A percentile compares a stretch with the other conserved stretches of the same genome.
These are phyloP conservation scores for Machimus rusticus DNA, from an alignment of 2,888 invertebrate genomes.

Conservation along the genomic window DNA sequence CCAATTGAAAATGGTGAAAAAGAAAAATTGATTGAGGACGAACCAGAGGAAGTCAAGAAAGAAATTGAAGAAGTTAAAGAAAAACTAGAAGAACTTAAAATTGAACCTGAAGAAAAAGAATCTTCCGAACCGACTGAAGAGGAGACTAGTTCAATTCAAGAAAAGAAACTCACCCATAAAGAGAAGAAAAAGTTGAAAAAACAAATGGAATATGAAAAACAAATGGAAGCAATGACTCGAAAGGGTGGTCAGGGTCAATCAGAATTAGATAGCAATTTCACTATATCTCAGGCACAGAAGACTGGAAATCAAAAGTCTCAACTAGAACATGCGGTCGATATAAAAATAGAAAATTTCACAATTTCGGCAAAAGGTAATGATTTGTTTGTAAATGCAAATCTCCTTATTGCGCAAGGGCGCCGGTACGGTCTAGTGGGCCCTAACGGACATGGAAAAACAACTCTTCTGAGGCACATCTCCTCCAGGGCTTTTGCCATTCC, in stretches of 20 bases:
- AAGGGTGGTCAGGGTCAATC: conserved; percentile 90
- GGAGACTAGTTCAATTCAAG: not conserved
- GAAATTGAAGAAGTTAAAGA: not conserved
- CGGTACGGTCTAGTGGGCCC: conserved; percentile 98
- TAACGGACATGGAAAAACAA: conserved; percentile 99
- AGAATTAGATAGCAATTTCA: conserved; percentile 91
- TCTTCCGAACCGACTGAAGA: conserved; percentile 42
- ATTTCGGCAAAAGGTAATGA: conserved; percentile 98
- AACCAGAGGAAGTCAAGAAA: not conserved
- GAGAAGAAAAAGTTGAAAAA: conserved; percentile 92
- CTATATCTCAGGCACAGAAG: conserved; percentile 85
- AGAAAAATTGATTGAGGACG: conserved; percentile 2
- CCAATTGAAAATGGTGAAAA: conserved; percentile 19
- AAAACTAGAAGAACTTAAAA: not conserved
- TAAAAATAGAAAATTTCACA: conserved; percentile 98
- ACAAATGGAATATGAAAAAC: conserved; percentile 86
- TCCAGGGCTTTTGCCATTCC: conserved; percentile 92
- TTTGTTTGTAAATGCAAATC: conserved; percentile 93
- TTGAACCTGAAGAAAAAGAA: conserved; percentile 32
- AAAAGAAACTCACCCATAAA: conserved; percentile 68
- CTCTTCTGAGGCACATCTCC: conserved; percentile 90
- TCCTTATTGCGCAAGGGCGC: conserved; percentile 91
- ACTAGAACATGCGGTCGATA: conserved; percentile 93
- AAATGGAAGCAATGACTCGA: conserved; percentile 83
- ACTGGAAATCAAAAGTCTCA: conserved; percentile 78